Percentiles rank a stretch among this genome's conserved stretches.
These are phyloP conservation scores for Hypolimnas misippus DNA, from an alignment of 2,888 invertebrate genomes.

Conservation along the genomic window DNA sequence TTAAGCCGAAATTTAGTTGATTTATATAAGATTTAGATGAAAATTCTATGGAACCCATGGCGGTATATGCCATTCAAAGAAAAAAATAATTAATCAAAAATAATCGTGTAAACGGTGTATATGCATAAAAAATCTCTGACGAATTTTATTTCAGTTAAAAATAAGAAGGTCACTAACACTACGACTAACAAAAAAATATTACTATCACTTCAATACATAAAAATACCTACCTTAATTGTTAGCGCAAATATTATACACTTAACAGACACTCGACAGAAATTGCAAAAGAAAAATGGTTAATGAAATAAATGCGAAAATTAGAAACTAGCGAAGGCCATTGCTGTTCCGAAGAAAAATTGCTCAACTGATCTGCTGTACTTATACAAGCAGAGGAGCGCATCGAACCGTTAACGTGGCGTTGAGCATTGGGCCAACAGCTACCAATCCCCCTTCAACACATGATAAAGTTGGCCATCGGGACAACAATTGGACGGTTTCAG, in stretches of 20 bases:
- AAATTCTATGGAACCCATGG: no score
- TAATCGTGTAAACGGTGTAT: no score
- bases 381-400: conserved; percentile 3
- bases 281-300: conserved; percentile 20
- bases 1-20: no score
- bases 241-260: not conserved
- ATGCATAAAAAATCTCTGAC: no score
- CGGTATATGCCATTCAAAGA: no score
- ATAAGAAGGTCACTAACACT: no score
- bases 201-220: not conserved
- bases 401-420: conserved; percentile 4
- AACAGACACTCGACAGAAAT: conserved; percentile 17
- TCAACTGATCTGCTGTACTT: conserved; percentile 30
- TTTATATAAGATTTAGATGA: no score
- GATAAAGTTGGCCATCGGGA: not conserved
- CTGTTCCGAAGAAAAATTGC: conserved; percentile 29
- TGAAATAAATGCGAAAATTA: conserved; percentile 42
- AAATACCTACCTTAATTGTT: not conserved
- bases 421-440: not conserved
- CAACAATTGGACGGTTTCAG: no score
- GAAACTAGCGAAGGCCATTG: conserved; percentile 41
- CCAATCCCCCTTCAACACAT: not conserved
- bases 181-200: not conserved
- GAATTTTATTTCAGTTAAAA: no score
- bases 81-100: no score